Evolutionary conservation across 2,888 invertebrate genomes (phyloP).

Genomic region (Unio delphinus): DNA sequence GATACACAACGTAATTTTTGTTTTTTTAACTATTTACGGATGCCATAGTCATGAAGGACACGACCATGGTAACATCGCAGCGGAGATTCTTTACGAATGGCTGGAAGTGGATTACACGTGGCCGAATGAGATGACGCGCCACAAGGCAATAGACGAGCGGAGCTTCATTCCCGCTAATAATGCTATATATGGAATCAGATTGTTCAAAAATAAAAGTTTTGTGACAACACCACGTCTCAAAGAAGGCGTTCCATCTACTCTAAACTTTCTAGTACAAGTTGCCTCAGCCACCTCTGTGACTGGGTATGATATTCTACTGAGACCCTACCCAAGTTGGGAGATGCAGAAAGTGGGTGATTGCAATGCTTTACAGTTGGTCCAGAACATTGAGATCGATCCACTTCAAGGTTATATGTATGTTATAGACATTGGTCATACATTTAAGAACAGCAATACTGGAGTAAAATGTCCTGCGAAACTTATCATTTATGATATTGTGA

Average conservation of each 20-base stretch:
- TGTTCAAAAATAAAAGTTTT: conserved; percentile 47
- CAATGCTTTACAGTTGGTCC: conserved; percentile 55
- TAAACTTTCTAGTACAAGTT: conserved; percentile 41
- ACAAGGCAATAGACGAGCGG: conserved; percentile 16
- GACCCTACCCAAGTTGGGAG: conserved; percentile 53
- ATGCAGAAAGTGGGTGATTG: conserved; percentile 54
- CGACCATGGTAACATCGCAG: conserved; percentile 28
- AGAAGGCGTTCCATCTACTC: conserved; percentile 49
- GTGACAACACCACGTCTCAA: conserved; percentile 54
- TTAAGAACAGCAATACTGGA: conserved; percentile 6
- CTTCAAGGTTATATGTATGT: conserved; percentile 57
- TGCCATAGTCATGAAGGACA: no score
- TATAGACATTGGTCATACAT: conserved; percentile 48
- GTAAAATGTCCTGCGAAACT: conserved; percentile 56
- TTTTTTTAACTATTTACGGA: no score
- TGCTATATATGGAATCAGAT: conserved; percentile 47
- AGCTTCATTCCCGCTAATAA: conserved; percentile 41
- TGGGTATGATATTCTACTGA: conserved; percentile 34
- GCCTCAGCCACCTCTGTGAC: conserved; percentile 18
- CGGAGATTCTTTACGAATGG: conserved; percentile 46
- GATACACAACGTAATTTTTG: no score
- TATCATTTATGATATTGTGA: conserved; percentile 48
- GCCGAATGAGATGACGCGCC: conserved; percentile 27
- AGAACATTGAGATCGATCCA: conserved; percentile 60
- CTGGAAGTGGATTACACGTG: conserved; percentile 45